Conservation (phyloP, 2,113 vertebrate species). For the Telmatochromis brachygnathus region DNA sequence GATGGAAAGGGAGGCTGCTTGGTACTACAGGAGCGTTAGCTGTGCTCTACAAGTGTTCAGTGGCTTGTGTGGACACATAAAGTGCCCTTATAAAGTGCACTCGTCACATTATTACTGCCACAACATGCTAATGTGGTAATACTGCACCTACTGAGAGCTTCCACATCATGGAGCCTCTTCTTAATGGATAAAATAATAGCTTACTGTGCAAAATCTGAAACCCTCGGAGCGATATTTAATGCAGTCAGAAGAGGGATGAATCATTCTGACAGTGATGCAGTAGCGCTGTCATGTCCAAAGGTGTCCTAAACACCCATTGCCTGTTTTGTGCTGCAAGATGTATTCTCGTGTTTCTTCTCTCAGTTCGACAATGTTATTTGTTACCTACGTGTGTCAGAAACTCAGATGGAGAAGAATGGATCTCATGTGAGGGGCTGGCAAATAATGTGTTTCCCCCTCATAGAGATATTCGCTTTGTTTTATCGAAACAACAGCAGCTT, state of each 20-base stretch:
- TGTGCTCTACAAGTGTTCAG: not conserved
- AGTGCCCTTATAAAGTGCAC: not conserved
- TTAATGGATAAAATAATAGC: not conserved
- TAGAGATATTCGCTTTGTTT: not conserved
- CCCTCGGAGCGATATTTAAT: not conserved
- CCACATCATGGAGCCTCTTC: accelerated
- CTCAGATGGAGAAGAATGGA: not conserved
- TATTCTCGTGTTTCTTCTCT: not conserved
- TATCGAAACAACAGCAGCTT: not conserved
- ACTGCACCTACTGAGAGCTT: not conserved
- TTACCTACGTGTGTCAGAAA: not conserved
- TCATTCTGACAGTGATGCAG: not conserved
- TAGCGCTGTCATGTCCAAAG: not conserved
- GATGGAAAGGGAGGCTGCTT: not conserved
- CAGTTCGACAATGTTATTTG: not conserved
- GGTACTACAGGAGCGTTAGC: not conserved
- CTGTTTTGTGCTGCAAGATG: not conserved
- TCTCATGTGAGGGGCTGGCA: not conserved
- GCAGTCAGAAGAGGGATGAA: not conserved
- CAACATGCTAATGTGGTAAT: not conserved
- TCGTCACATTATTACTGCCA: not conserved
- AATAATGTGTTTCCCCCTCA: not conserved
- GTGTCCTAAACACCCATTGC: not conserved
- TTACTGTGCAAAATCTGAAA: not conserved
- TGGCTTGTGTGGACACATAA: not conserved